Base-by-base conservation (phyloP, 2,797 vertebrate species). In the Forpus xanthops region DNA sequence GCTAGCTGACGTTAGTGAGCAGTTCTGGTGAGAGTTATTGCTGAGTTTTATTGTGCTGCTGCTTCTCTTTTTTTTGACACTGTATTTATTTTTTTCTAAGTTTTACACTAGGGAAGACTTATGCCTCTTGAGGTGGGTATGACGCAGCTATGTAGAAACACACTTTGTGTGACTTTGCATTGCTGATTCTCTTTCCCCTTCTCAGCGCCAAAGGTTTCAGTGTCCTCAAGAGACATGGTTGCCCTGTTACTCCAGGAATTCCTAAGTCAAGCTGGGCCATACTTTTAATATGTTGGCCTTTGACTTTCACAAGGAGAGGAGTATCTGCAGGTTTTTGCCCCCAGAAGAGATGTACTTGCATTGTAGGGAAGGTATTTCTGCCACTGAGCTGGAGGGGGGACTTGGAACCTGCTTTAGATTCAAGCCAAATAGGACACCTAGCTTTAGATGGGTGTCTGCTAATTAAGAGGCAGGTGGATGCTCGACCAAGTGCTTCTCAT, bases 11-110 rank as follows among this genome's bases (percentile, higher is more conserved):
- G 92, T 79, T 77, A 30, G 75, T 5, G 58, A 91, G 79, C 66
- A 42, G 44, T 25, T 71, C 78, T 64, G 35, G 33, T 11, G 61
- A 89, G 89, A 93, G 67, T 84, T 93, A 93, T 88, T 89, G 82
- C 87, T 70, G 73, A 9, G 14, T 37, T 92, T 96, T 92, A 93
- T 90, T 95, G 74, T 35, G 61, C 79, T 73, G 77, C 85, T 91
- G 74, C 42, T 41, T n/a, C 42, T 45, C 65, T 66, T 71, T 83
- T 70, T 92, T 65, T 85, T 83, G 90, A 39, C 61, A 66, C 3
- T 1, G 18, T 65, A 30, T 92, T 94, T 94, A 79, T 93, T 94
- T 92, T 89, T 74, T 33, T 24, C 81, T 88, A 41, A 33, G 24
- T 58, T 87, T 62, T 66, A 35, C 44, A 18, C 16, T 5, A 7